Conservation (phyloP, 2,797 vertebrate species). For the Columba guinea region DNA sequence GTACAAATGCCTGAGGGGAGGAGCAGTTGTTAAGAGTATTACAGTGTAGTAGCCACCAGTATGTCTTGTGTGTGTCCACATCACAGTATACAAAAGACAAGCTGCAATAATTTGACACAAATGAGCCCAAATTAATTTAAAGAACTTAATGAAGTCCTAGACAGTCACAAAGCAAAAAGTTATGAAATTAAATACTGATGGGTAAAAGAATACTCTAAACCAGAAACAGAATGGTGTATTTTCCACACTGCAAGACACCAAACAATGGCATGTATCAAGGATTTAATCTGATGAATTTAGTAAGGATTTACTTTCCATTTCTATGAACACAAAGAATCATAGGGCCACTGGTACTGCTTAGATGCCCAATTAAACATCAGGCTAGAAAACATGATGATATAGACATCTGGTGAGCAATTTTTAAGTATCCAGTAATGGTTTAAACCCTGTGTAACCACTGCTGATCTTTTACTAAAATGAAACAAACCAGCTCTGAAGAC, state of each 20-base stretch:
- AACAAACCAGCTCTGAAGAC: constrained; percentile 5
- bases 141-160: not conserved
- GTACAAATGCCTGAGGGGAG: not conserved
- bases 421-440: constrained; percentile 1
- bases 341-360: not conserved
- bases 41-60: not conserved
- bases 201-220: not conserved
- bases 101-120: not conserved
- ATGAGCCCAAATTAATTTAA: not conserved
- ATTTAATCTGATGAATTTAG: not conserved
- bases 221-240: not conserved
- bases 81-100: not conserved
- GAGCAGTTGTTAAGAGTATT: not conserved
- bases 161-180: not conserved
- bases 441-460: constrained; percentile 1
- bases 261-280: not conserved
- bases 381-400: constrained; percentile 13
- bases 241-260: not conserved
- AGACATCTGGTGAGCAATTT: constrained; percentile 20
- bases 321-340: not conserved
- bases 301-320: constrained; percentile 21
- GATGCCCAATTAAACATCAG: constrained; percentile 21
- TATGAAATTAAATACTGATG: not conserved
- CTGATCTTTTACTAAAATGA: constrained; percentile 26
- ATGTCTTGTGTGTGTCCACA: not conserved